Base-by-base conservation (phyloP, 1,140 invertebrate species). In the Pogonognathellus flavescens region DNA sequence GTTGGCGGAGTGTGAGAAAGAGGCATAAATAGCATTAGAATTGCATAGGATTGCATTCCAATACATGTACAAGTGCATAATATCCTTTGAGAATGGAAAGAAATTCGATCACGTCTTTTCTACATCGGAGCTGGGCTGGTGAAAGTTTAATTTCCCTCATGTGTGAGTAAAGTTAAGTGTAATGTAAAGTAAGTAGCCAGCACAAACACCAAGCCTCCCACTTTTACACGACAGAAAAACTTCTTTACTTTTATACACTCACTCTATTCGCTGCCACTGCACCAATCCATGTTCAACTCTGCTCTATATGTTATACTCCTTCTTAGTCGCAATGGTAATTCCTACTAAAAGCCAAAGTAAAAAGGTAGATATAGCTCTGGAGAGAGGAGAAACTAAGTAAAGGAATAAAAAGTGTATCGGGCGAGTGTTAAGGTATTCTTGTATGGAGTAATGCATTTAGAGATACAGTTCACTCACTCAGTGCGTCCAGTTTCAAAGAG, bases 131-230 rank as follows among this genome's bases (percentile, higher is more conserved):
- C 16, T 76, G 25, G 70, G 70, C 41, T 76, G 70, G 70, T 76
- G 70, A 76, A 76, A 76, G 70, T 76, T 76, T 76, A 76, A 76
- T 76, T 76, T 76, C 70, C 70, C 70, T 76, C 31, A 41, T 76
- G 70, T 25, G 53, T 57, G 53, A 57, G 53, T 57, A 57, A 57
- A n/a, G 53, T 41, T 25, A 14, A 55, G 53, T 55, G 53, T 55
- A 16, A 11, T 55, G 53, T 55, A 16, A 55, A 25, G 62, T 31
- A 25, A 66, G 18, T 25, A 66, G 31, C 31, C 22, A 13, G 20
- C 62, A 25, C 25, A 66, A 66, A 25, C 3, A 2, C 53, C 53
- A 53, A 53, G 53, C 10, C 59, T 62, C 3, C n/a, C 10, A 62
- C 16, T 41, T 41, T 41, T 41, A 41, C 31, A 3, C 31, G n/a